phyloP scores from a whole-genome alignment of 2,888 invertebrate species.

The Drosophila subquinaria region DNA sequence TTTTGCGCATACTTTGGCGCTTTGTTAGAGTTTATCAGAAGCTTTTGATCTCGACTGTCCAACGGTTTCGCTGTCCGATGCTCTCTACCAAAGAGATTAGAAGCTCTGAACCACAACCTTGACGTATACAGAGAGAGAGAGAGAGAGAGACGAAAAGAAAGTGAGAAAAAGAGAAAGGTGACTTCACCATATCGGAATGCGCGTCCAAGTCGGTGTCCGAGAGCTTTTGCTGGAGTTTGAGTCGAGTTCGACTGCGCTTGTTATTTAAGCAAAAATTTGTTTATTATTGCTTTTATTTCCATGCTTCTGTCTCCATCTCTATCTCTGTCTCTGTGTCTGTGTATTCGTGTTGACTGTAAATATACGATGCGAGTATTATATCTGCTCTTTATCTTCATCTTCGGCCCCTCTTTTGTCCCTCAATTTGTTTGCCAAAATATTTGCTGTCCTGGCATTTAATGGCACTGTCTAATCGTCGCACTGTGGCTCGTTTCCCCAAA shows the following conservation, averaged over 20 bases:
- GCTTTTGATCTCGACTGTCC: conserved; percentile 72
- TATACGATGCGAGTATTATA: conserved; percentile 12
- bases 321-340: not conserved
- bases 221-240: conserved; percentile 1
- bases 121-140: not conserved
- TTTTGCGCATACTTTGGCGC: conserved; percentile 63
- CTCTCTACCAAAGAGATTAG: conserved; percentile 42
- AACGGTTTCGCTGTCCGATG: conserved; percentile 45
- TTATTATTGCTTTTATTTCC: conserved; percentile 39
- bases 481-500: no score
- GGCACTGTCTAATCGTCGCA: conserved; percentile 14
- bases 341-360: not conserved
- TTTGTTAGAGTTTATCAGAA: conserved; percentile 67
- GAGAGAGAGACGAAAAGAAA: not conserved
- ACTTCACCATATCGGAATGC: not conserved
- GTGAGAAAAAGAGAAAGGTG: not conserved
- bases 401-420: conserved; percentile 24
- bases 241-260: conserved; percentile 12
- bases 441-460: conserved; percentile 49
- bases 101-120: conserved; percentile 24
- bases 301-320: not conserved
- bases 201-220: conserved; percentile 3
- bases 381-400: conserved; percentile 49
- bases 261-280: conserved; percentile 46
- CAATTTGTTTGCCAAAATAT: conserved; percentile 56